Evolutionary conservation across 2,888 invertebrate genomes (phyloP).

Genomic region (Drosophila cracens): DNA sequence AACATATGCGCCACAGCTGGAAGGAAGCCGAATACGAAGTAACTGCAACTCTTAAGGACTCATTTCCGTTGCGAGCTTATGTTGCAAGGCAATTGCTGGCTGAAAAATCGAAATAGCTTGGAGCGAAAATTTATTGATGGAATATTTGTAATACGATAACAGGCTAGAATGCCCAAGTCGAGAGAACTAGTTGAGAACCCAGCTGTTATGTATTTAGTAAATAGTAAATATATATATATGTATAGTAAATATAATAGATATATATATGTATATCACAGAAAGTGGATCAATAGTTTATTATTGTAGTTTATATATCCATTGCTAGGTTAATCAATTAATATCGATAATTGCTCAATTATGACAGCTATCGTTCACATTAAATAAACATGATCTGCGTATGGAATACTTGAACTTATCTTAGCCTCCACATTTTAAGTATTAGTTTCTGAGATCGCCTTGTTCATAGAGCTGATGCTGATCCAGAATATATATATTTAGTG

Average conservation of each 20-base stretch:
- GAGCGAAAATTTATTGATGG: neutral
- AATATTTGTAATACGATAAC: neutral
- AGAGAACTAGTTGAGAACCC: no score
- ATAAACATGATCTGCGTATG: neutral
- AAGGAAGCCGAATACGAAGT: neutral
- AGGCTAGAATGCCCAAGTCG: no score
- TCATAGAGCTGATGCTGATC: neutral
- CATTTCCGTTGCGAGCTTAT: constrained; percentile 6
- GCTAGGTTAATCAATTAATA: neutral
- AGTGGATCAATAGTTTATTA: no score
- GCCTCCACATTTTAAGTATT: neutral
- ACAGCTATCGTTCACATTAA: neutral
- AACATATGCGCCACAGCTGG: neutral
- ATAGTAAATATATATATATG: no score
- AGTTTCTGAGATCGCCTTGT: neutral
- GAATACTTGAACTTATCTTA: neutral
- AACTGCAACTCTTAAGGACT: neutral
- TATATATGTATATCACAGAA: no score
- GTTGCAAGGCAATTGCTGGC: neutral
- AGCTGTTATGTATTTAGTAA: neutral
- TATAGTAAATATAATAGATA: no score
- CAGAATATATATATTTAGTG: neutral
- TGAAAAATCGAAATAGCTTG: neutral
- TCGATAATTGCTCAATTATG: neutral
- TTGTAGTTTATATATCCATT: no score